Evolutionary conservation across 2,113 vertebrate genomes (phyloP), one percentile per base, ranked within the genome.

Genomic region (Colossoma macropomum): DNA sequence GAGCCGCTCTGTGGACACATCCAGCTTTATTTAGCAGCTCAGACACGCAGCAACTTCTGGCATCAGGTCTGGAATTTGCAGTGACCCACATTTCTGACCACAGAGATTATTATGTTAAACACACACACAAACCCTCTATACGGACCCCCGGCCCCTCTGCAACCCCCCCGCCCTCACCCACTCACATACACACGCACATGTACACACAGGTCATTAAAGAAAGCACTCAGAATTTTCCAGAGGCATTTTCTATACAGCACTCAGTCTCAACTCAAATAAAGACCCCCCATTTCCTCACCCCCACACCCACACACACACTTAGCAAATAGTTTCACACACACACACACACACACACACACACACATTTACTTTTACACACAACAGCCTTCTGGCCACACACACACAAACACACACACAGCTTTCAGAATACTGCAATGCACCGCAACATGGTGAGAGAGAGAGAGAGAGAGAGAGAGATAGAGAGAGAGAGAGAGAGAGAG

Each of bases 391-490:
- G 30, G 19, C 66, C 32, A 63, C 52, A 45, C 48, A 25, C 41
- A 75, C 15, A 60, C 38, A 32, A 27, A 41, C 30, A 72, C 68
- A 71, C 66, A 80, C 66, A 71, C 23, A 54, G 65, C 72, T 80
- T 62, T 63, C 73, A 86, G 74, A 84, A 86, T 86, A 84, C 85
- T 86, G 85, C 85, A 86, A 76, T 86, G 85, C 85, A 86, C 77
- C 85, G 83, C 78, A 80, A 84, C 77, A 73, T 62, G 73, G 85
- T 74, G 68, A 77, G 80, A 77, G 75, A 78, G 56, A 56, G 56
- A 76, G 76, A 41, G 32, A 45, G 79, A 60, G 32, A 62, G 45
- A 79, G 41, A 77, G n/a, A n/a, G n/a, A n/a, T n/a, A n/a, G n/a
- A n/a, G n/a, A n/a, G n/a, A 83, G 72, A 72, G 70, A 65, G 85